These are phyloP conservation scores for Anthopleura sola DNA, from an alignment of 64 coral and sea anemone genomes.

Conservation along the genomic window DNA sequence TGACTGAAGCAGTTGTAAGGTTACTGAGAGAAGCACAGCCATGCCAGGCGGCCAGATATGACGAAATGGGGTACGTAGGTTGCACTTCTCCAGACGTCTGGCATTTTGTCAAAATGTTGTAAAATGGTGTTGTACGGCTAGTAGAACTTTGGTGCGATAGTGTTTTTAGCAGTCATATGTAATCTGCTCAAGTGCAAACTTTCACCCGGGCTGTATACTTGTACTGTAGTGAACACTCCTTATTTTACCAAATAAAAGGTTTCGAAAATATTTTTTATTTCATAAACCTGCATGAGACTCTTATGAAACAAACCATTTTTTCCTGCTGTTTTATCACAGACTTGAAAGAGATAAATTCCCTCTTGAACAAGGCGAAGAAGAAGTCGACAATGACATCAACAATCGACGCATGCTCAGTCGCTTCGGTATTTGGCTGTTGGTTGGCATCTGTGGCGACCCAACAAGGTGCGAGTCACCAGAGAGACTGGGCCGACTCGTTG, in stretches of 20 bases:
- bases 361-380: constrained; percentile 66
- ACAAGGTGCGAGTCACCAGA: constrained; percentile 65
- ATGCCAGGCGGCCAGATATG: constrained; percentile 64
- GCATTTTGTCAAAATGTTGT: no score
- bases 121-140: no score
- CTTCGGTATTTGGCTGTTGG: constrained; percentile 91
- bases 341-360: constrained; percentile 58
- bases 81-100: no score
- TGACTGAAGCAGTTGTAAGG: constrained; percentile 73
- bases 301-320: no score
- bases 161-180: no score
- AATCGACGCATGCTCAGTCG: constrained; percentile 88
- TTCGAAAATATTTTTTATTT: no score
- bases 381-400: constrained; percentile 93
- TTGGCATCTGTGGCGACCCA: constrained; percentile 64
- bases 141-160: no score
- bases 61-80: constrained; percentile 74
- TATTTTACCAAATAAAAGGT: no score
- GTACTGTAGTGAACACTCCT: no score
- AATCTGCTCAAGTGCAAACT: no score
- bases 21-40: constrained; percentile 86
- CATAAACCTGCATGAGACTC: no score
- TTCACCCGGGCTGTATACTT: no score
- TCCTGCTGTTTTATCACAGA: not conserved
- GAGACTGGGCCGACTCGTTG: constrained; percentile 78